Percentiles rank a stretch among this genome's conserved stretches.
Evolutionary conservation across 1,140 invertebrate genomes (phyloP).

Genomic region (Saxidomus purpurata): DNA sequence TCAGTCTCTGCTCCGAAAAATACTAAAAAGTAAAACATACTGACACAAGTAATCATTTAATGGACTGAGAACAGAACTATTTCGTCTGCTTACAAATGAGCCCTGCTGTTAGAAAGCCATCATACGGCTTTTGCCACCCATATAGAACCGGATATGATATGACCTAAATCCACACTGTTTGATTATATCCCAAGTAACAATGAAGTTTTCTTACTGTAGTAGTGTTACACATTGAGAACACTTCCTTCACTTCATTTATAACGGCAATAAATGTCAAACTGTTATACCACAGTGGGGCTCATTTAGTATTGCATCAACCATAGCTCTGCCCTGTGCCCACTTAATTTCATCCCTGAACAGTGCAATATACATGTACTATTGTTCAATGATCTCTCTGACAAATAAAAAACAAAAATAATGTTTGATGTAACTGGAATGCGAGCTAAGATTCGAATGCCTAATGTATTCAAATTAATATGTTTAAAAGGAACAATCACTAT

Average conservation of each 20-base stretch:
- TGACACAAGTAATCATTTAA: neutral
- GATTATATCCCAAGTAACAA: too few species aligned
- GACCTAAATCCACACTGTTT: too few species aligned
- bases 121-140: too few species aligned
- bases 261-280: too few species aligned
- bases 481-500: neutral
- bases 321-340: neutral
- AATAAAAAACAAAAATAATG: neutral
- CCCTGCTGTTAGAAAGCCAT: too few species aligned
- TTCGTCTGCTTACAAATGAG: neutral
- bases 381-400: neutral
- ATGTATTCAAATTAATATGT: neutral
- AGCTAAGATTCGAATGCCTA: conserved; percentile 51
- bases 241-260: too few species aligned
- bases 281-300: too few species aligned
- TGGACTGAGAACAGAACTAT: neutral
- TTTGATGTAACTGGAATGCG: conserved; percentile 15
- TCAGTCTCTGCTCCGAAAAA: neutral
- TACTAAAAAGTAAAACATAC: neutral
- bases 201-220: too few species aligned
- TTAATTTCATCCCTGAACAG: neutral
- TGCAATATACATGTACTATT: conserved; percentile 16
- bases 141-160: too few species aligned
- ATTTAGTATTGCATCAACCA: neutral
- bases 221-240: too few species aligned